Evolutionary conservation across 2,113 vertebrate species (phyloP).

Genomic region (Ageneiosus marmoratus): DNA sequence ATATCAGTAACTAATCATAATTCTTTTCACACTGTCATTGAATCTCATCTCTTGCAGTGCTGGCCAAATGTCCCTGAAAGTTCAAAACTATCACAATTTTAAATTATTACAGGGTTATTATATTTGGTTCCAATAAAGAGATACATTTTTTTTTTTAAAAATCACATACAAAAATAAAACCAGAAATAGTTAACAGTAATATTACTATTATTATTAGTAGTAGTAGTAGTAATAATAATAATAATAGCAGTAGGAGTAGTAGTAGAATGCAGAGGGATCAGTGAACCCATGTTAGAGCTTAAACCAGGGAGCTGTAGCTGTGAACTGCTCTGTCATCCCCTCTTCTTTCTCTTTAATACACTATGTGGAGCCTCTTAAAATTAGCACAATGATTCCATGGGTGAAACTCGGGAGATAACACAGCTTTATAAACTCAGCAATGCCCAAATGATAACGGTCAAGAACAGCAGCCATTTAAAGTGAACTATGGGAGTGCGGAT

Average conservation of each 20-base stretch:
- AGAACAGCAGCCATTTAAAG: background rate
- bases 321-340: constrained; percentile 10
- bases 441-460: constrained; percentile 15
- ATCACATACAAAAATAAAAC: background rate
- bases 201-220: too few relatives aligned
- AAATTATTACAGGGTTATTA: too few relatives aligned
- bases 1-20: too few relatives aligned
- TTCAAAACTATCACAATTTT: background rate
- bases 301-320: constrained; percentile 1
- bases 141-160: too few relatives aligned
- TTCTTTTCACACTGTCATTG: too few relatives aligned
- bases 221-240: background rate
- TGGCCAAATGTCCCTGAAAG: background rate
- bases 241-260: too few relatives aligned
- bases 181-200: background rate
- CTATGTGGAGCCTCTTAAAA: constrained; percentile 20
- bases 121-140: too few relatives aligned
- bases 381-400: constrained; percentile 41
- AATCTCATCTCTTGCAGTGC: too few relatives aligned
- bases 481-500: background rate
- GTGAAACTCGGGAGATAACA: constrained; percentile 23
- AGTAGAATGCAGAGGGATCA: constrained; percentile 15
- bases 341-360: constrained; percentile 4
- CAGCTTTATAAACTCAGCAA: constrained; percentile 39
- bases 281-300: constrained; percentile 11